Base-by-base conservation (phyloP, 2,113 vertebrate species). In the Okapia johnstoni region DNA sequence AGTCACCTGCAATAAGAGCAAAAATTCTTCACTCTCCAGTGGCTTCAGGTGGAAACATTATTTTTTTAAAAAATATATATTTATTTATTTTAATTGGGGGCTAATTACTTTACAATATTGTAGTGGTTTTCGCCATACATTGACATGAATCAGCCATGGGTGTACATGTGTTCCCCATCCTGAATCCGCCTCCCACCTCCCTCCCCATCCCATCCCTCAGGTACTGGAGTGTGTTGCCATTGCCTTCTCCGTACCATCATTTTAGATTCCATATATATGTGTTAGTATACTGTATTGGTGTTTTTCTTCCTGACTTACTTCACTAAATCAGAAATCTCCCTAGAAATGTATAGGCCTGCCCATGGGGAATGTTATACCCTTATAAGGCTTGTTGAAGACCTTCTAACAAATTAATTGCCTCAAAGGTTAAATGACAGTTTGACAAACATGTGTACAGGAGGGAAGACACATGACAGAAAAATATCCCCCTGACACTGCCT, bases 341-440 rank as follows among this genome's bases (percentile, higher is more conserved):
- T 96, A 90, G 89, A 95, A 91, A 58, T 26, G 40, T 48, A 33
- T 76, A 61, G 83, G 84, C 40, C 84, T 93, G 84, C 40, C 84
- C 94, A 54, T 94, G 94, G 94, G 81, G 61, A 79, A 96, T 88
- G 73, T 90, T 89, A 70, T 92, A 63, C 43, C 66, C 89, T 80
- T 93, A 73, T 92, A 93, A 96, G 92, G 96, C 54, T 80, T 95
- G 95, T 85, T 96, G 93, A 97, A 98, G 98, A 98, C 98, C 94
- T 98, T 93, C 96, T 98, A 97, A 98, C 97, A 98, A 98, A 98
- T 98, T 98, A 97, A 96, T 88, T 93, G 93, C 89, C 93, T 87
- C 61, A 97, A 96, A 98, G 98, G 99, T 99, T 98, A 99, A 89
- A 63, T 96, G 97, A 98, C 94, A 97, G 96, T 97, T 97, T 93